Evolutionary conservation across 2,113 vertebrate species (phyloP), one percentile per base, ranked within the genome.

Genomic region (Antechinus flavipes): DNA sequence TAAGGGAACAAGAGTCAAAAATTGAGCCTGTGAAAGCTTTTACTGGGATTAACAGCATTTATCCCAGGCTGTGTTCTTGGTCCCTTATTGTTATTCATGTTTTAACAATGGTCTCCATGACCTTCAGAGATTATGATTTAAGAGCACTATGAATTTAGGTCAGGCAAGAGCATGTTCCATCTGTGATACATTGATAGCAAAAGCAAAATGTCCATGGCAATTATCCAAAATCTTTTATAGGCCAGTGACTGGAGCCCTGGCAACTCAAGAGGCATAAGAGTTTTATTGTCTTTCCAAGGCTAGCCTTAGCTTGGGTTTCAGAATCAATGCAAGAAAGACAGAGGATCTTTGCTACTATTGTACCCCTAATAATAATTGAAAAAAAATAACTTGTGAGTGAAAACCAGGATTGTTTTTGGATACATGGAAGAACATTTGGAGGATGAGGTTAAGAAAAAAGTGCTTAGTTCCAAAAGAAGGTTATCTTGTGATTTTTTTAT

Each of bases 1-100:
- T 90, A 95, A 90, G 53, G 93, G 30, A 58, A 14, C 12, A 95
- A 96, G 35, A 97, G 54, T 95, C 16, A 76, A 42, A 76, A 76
- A n/a, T 42, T 76, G 35, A 76, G 16, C 35, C 68, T 93, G 89
- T 93, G 25, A 95, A 95, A 96, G 94, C n/a, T 94, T 68, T 97
- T 90, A 54, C 3, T 93, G 22, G 68, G n/a, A 42, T 84, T 61
- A 16, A 97, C 94, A 95, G 42, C 93, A 95, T 92, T 16, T 96
- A 97, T 92, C n/a, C 47, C 55, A 96, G 52, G 95, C 93, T 92
- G 56, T 52, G 94, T 54, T 42, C 42, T 35, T 91, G 8, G 53
- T 93, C 96, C 93, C 53, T 76, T 46, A 95, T 84, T 95, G 49
- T 27, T 94, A 42, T 95, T 96, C 96, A 61, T 53, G 96, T 96